Conservation (phyloP, 2,888 invertebrate genomes). For the Sarcophaga subvicina region DNA sequence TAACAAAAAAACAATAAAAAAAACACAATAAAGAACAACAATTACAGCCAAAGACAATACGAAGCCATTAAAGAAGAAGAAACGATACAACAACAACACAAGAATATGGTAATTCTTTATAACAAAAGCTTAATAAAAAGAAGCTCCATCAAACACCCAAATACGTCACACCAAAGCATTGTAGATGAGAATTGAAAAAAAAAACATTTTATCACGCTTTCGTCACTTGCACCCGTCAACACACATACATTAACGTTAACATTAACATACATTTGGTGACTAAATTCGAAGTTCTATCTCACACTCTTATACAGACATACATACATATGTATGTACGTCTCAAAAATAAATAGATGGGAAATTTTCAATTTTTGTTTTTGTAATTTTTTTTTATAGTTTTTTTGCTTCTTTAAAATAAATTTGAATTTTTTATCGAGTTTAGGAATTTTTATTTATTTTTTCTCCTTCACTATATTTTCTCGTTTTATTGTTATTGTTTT, state of each 20-base stretch:
- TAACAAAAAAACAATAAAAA: not conserved
- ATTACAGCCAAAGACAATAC: not conserved
- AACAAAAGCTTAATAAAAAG: conserved; percentile 20
- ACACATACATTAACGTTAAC: not conserved
- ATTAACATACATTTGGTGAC: no score
- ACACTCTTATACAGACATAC: no score
- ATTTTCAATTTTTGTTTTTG: conserved; percentile 27
- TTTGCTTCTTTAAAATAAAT: not conserved
- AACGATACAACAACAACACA: conserved; percentile 21
- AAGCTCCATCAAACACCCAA: not conserved
- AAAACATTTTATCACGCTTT: conserved; percentile 40
- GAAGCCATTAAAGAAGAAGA: conserved; percentile 8
- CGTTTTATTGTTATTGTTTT: not conserved
- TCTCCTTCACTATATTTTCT: conserved; percentile 4
- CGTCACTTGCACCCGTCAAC: conserved; percentile 39
- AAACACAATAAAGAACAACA: conserved; percentile 28
- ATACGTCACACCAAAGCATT: conserved; percentile 17
- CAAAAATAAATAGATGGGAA: conserved; percentile 24
- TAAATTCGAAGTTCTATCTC: no score
- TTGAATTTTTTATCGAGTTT: conserved; percentile 21
- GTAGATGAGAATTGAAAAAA: conserved; percentile 16
- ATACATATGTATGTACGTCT: no score
- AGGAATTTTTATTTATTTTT: conserved; percentile 46
- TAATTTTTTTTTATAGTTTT: not conserved
- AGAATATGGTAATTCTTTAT: conserved; percentile 47